Conservation (phyloP, 1,140 invertebrate genomes). For the Agrypnia vestita region DNA sequence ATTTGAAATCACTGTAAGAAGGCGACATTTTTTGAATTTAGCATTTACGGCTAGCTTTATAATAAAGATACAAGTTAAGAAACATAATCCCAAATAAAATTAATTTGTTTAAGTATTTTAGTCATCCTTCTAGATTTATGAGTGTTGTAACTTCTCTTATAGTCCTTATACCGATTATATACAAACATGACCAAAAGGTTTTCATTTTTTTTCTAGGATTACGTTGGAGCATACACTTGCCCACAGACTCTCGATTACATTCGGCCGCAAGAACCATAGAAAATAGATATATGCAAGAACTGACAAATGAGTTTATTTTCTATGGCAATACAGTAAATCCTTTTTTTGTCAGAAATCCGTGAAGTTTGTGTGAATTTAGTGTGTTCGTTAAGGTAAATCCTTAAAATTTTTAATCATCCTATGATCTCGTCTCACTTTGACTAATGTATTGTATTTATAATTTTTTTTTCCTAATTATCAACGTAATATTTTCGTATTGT, state of each 20-base stretch:
- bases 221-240: not conserved
- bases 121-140: no score
- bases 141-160: no score
- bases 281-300: no score
- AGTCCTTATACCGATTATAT: no score
- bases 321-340: constrained; percentile 21
- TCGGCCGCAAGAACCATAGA: no score
- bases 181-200: not conserved
- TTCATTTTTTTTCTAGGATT: no score
- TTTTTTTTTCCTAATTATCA: not conserved
- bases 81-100: no score
- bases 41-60: no score
- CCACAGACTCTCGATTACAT: not conserved
- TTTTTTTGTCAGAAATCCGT: constrained; percentile 29
- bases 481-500: not conserved
- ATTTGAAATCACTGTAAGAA: no score
- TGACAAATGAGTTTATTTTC: not conserved
- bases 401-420: constrained; percentile 26
- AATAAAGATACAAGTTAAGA: no score
- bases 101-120: no score
- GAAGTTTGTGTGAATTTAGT: constrained; percentile 23
- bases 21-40: no score
- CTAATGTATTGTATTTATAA: not conserved
- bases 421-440: not conserved
- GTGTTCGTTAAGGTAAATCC: constrained; percentile 44